These are phyloP conservation scores for Laterallus jamaicensis DNA, from an alignment of 2,113 vertebrate genomes.

Conservation along the genomic window DNA sequence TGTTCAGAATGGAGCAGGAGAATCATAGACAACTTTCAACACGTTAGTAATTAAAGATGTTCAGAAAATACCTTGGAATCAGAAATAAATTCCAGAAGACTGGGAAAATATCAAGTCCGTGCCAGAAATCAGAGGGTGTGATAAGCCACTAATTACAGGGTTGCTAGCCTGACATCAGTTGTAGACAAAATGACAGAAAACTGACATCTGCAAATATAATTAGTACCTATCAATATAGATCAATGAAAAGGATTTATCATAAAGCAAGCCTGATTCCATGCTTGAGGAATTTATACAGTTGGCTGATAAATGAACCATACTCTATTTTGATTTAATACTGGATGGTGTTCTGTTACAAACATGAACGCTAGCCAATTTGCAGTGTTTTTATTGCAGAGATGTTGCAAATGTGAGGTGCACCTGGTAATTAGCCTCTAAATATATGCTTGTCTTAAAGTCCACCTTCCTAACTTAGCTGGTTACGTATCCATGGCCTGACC, in stretches of 20 bases:
- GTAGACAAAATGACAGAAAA: constrained; percentile 2
- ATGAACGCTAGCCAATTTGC: neutral
- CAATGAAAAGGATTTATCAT: neutral
- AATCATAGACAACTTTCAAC: neutral
- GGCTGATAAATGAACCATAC: neutral
- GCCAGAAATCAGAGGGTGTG: constrained; percentile 24
- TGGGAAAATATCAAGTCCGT: neutral
- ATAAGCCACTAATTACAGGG: neutral
- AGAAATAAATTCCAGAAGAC: neutral
- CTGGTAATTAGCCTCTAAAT: constrained; percentile 21
- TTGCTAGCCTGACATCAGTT: neutral
- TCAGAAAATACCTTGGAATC: neutral
- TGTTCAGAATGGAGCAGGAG: neutral
- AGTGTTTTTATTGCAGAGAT: neutral
- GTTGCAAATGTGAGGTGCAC: neutral
- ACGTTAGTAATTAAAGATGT: neutral
- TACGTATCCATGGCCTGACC: neutral
- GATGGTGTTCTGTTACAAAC: neutral
- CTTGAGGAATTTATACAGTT: neutral
- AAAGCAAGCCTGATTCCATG: neutral
- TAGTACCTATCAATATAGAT: neutral
- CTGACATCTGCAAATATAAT: constrained; percentile 11
- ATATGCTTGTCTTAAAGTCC: neutral
- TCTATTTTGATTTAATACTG: neutral
- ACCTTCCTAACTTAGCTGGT: neutral